Evolutionary conservation across 2,797 vertebrate genomes (phyloP).

Genomic region (Sebastiscus tertius): DNA sequence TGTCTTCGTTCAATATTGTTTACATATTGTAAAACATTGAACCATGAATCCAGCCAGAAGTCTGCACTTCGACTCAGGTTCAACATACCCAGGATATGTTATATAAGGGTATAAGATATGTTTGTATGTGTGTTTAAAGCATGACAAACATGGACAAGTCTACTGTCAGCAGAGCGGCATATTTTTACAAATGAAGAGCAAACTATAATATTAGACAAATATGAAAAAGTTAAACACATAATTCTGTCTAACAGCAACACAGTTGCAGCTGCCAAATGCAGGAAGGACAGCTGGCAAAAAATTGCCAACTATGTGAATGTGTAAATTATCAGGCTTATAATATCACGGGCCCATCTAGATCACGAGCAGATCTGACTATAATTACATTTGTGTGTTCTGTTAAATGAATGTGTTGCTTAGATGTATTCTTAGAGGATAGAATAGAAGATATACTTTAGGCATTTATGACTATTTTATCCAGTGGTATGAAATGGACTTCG

Average conservation of each 20-base stretch:
- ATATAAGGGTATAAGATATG: too few species aligned
- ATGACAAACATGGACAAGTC: neutral
- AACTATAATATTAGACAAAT: neutral
- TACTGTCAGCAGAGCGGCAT: neutral
- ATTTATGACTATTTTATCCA: too few species aligned
- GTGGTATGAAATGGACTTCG: rapidly evolving
- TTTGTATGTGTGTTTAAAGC: neutral
- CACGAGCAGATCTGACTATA: neutral
- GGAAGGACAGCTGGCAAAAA: neutral
- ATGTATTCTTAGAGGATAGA: neutral
- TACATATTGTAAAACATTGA: neutral
- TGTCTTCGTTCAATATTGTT: neutral
- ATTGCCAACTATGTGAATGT: neutral
- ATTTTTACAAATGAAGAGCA: neutral
- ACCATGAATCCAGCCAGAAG: neutral
- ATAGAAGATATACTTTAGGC: too few species aligned
- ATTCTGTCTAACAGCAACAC: neutral
- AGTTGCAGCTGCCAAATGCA: neutral
- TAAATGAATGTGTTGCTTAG: neutral
- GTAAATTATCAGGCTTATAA: neutral
- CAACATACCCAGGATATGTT: neutral
- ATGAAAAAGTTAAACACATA: neutral
- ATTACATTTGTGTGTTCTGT: neutral
- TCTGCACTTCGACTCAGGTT: neutral
- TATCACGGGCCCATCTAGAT: neutral